Evolutionary conservation across 2,888 invertebrate genomes (phyloP).

Genomic region (Netelia virgata): DNA sequence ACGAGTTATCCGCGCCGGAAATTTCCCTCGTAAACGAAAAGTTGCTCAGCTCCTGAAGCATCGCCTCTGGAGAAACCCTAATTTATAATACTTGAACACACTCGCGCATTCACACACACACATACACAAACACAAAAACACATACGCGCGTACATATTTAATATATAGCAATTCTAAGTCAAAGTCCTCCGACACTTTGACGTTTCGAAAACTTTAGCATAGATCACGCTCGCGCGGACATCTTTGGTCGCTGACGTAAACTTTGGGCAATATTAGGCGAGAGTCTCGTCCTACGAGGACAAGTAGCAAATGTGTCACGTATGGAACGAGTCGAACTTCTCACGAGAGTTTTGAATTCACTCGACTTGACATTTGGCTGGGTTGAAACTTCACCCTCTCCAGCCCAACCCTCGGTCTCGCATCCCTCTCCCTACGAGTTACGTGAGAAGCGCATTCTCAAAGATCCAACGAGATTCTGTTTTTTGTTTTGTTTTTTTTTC

Average conservation of each 20-base stretch:
- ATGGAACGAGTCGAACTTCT: background rate
- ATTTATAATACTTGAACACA: too few relatives aligned
- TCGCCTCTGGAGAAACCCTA: too few relatives aligned
- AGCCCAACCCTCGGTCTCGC: background rate
- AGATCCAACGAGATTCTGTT: background rate
- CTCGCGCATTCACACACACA: background rate
- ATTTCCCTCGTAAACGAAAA: too few relatives aligned
- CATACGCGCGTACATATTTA: background rate
- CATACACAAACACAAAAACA: background rate
- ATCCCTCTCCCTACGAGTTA: too few relatives aligned
- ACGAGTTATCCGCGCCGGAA: too few relatives aligned
- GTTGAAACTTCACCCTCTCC: background rate
- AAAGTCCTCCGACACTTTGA: conserved; percentile 42
- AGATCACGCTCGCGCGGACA: conserved; percentile 40
- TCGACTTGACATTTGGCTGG: conserved; percentile 2
- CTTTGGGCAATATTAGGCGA: conserved; percentile 55
- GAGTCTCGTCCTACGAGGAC: conserved; percentile 16
- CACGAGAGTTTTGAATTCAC: background rate
- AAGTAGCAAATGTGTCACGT: background rate
- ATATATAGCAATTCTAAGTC: conserved; percentile 2
- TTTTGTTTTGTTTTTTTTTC: too few relatives aligned
- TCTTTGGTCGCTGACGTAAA: conserved; percentile 39
- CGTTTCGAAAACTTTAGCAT: conserved; percentile 29
- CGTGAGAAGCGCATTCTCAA: background rate
- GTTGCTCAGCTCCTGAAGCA: too few relatives aligned